Evolutionary conservation across 1,140 invertebrate genomes (phyloP).

Genomic region (Leptoteleia sp.): DNA sequence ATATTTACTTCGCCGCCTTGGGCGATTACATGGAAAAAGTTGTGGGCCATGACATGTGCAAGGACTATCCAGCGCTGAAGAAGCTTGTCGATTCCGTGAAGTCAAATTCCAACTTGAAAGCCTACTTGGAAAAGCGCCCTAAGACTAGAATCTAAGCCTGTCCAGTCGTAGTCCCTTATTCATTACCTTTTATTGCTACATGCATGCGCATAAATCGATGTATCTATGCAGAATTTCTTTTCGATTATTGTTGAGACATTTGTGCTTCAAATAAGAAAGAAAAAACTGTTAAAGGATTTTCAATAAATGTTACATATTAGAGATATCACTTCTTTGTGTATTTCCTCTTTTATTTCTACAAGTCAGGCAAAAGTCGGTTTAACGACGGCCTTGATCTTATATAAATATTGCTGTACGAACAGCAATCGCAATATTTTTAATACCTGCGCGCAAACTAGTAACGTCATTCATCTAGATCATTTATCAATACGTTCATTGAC

Average conservation of each 20-base stretch:
- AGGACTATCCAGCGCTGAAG: constrained; percentile 72
- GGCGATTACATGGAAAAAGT: constrained; percentile 68
- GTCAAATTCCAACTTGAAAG: constrained; percentile 73
- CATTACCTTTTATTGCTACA: constrained; percentile 7
- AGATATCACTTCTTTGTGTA: background rate
- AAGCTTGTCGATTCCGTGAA: constrained; percentile 74
- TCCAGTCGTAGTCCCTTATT: background rate
- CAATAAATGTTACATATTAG: constrained; percentile 32
- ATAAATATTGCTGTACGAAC: constrained; percentile 56
- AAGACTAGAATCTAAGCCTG: constrained; percentile 60
- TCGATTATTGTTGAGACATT: too few species aligned
- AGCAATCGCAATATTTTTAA: constrained; percentile 38
- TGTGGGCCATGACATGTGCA: constrained; percentile 66
- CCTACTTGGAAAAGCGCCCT: constrained; percentile 77
- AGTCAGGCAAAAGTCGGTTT: too few species aligned
- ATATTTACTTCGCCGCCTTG: constrained; percentile 74
- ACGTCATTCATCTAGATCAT: constrained; percentile 44
- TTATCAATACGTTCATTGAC: constrained; percentile 35
- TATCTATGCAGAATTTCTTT: too few species aligned
- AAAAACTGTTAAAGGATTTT: constrained; percentile 18
- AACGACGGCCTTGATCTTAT: constrained; percentile 42
- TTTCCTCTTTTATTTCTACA: constrained; percentile 38
- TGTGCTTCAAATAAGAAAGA: too few species aligned
- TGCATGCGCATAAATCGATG: constrained; percentile 1
- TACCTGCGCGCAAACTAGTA: constrained; percentile 31